A percentile compares a stretch with the other conserved stretches of the same genome.
These are phyloP conservation scores for Mythimna lalbum DNA, from an alignment of 2,888 invertebrate species.

Conservation along the genomic window DNA sequence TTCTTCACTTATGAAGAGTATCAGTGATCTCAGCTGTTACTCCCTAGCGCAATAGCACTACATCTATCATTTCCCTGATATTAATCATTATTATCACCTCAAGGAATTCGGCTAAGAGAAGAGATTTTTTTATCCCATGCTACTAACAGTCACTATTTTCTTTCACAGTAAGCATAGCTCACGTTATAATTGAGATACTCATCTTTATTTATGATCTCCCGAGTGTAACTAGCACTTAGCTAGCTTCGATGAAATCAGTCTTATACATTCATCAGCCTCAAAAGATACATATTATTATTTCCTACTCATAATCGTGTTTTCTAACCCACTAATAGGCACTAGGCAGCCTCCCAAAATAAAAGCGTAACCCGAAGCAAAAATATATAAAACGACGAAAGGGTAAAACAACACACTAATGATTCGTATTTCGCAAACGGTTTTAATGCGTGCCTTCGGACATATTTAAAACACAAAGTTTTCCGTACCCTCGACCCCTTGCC, in stretches of 20 bases:
- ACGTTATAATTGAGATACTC: no score
- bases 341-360: slow-evolving; percentile 36
- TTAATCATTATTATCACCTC: no score
- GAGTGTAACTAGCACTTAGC: background rate
- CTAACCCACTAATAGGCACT: slow-evolving; percentile 19
- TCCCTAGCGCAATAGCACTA: no score
- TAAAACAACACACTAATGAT: slow-evolving; percentile 79
- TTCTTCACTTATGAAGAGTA: no score
- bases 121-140: no score
- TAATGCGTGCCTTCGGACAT: slow-evolving; percentile 90
- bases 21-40: no score
- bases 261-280: background rate
- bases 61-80: no score
- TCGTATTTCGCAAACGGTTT: slow-evolving; percentile 86
- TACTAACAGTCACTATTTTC: no score
- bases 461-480: slow-evolving; percentile 90
- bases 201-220: background rate
- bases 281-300: background rate
- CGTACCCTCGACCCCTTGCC: slow-evolving; percentile 72
- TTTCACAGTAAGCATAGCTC: no score
- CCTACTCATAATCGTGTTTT: slow-evolving; percentile 3
- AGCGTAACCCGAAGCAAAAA: slow-evolving; percentile 56
- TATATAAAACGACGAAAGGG: slow-evolving; percentile 67
- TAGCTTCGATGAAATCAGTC: background rate
- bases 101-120: no score